Conservation (phyloP, 2,113 vertebrate species). For the Elephas maximus region DNA sequence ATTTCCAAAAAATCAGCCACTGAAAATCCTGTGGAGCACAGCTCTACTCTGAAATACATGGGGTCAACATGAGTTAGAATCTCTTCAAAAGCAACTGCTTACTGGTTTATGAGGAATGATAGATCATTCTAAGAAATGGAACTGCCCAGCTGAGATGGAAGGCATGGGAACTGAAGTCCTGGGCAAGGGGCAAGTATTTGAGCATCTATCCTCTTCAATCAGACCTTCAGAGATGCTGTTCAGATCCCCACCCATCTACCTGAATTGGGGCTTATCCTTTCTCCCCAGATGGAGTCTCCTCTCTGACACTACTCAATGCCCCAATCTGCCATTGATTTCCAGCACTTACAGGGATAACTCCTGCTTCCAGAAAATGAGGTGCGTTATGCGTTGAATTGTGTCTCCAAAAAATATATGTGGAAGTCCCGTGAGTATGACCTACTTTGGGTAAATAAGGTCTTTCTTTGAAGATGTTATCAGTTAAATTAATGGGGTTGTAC, state of each 20-base stretch:
- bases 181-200: rapidly evolving
- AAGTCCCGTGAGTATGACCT: not conserved
- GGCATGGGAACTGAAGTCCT: too few relatives aligned
- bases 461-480: not conserved
- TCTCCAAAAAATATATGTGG: not conserved
- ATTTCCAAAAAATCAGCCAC: too few relatives aligned
- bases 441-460: not conserved
- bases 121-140: too few relatives aligned
- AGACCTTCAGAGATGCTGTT: rapidly evolving
- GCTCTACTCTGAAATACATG: too few relatives aligned
- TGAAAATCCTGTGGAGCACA: too few relatives aligned
- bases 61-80: too few relatives aligned
- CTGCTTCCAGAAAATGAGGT: too few relatives aligned
- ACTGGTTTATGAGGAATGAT: not conserved
- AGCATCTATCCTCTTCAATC: not conserved
- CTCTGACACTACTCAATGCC: not conserved
- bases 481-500: not conserved
- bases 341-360: not conserved
- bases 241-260: too few relatives aligned
- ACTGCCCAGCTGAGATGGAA: rapidly evolving
- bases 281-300: not conserved
- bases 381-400: not conserved
- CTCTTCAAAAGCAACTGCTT: not conserved
- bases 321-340: rapidly evolving
- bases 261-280: rapidly evolving